Conservation (phyloP, 2,888 invertebrate genomes). For the Apamea crenata region DNA sequence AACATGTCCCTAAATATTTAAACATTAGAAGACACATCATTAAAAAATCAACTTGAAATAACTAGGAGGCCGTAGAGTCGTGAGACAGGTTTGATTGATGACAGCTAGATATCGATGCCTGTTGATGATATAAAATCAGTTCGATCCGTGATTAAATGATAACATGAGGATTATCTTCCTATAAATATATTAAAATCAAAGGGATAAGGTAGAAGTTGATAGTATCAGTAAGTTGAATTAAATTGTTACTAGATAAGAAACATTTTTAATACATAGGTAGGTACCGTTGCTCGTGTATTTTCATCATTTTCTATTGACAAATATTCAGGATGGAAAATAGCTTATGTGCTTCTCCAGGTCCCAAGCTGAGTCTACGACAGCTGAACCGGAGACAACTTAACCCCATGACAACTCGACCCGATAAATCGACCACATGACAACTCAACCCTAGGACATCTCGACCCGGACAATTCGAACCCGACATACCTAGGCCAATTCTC, state of each 20-base stretch:
- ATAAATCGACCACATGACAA: neutral
- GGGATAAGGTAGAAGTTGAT: constrained; percentile 15
- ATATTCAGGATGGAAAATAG: neutral
- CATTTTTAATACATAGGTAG: neutral
- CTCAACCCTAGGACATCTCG: neutral
- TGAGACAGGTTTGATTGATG: constrained; percentile 10
- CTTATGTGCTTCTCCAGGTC: neutral
- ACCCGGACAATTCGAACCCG: too few relatives aligned
- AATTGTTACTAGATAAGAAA: neutral
- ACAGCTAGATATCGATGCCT: neutral
- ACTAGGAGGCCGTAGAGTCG: too few relatives aligned
- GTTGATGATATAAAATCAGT: constrained; percentile 30
- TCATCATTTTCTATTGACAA: neutral
- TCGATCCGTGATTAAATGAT: constrained; percentile 27
- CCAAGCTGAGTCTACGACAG: neutral
- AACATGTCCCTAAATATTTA: neutral
- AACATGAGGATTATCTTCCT: neutral
- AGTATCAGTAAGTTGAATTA: neutral
- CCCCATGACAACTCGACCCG: too few relatives aligned
- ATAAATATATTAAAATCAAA: constrained; percentile 19
- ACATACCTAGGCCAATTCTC: too few relatives aligned
- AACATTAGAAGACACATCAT: neutral
- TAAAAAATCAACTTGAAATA: neutral
- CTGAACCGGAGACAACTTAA: neutral
- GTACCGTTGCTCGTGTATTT: neutral